These are phyloP conservation scores for Tiphia femorata DNA, from an alignment of 2,888 invertebrate species.

Conservation along the genomic window DNA sequence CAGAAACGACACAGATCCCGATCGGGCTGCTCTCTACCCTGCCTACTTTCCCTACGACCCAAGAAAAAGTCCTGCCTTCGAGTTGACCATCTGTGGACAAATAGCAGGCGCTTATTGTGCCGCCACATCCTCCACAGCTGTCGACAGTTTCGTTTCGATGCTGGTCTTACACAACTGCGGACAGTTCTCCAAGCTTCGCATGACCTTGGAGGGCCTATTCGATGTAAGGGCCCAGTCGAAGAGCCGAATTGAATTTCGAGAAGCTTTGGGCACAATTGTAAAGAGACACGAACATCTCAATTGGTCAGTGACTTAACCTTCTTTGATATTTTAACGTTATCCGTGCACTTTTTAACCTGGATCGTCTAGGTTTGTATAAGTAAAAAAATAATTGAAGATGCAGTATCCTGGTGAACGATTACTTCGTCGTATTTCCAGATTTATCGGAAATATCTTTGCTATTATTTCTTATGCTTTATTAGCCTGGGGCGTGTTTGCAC, in stretches of 20 bases:
- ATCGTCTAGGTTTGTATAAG: too few relatives aligned
- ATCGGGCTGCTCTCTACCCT: neutral
- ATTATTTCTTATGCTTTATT: too few relatives aligned
- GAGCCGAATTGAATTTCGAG: neutral
- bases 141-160: slow-evolving; percentile 9
- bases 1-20: neutral
- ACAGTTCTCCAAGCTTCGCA: slow-evolving; percentile 12
- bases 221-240: neutral
- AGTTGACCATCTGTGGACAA: slow-evolving; percentile 6
- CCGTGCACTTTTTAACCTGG: too few relatives aligned
- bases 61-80: slow-evolving; percentile 2
- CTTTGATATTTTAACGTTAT: too few relatives aligned
- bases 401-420: too few relatives aligned
- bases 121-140: neutral
- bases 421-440: too few relatives aligned
- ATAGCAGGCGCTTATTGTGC: neutral
- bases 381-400: too few relatives aligned
- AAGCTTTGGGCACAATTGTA: slow-evolving; percentile 28
- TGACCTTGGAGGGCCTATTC: neutral
- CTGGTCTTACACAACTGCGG: slow-evolving; percentile 14
- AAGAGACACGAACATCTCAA: slow-evolving; percentile 33
- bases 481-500: too few relatives aligned
- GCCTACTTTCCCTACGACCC: slow-evolving; percentile 1
- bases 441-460: neutral
- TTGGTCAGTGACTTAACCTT: slow-evolving; percentile 25